phyloP scores from a whole-genome alignment of 2,797 vertebrate species.

The Sphaeramia orbicularis region DNA sequence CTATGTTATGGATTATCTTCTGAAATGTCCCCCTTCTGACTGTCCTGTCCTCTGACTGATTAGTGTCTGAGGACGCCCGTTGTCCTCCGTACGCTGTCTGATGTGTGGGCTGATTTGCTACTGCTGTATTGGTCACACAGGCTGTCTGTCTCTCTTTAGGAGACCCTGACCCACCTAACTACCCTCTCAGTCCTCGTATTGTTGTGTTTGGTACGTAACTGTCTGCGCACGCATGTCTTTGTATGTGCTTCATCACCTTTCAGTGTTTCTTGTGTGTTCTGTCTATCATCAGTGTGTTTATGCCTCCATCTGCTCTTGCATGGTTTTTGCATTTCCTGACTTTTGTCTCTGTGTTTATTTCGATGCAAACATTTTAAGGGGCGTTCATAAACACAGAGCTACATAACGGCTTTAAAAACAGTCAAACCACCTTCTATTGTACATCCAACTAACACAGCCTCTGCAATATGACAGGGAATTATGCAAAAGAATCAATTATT shows the following conservation, averaged over 20 bases:
- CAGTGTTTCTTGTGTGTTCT: background rate
- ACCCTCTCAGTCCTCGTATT: slow-evolving; percentile 88
- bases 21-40: slow-evolving; percentile 10
- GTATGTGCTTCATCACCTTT: slow-evolving; percentile 26
- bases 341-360: background rate
- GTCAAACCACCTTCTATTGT: background rate
- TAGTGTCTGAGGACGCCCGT: slow-evolving; percentile 17
- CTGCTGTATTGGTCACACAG: slow-evolving; percentile 73
- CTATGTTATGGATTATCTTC: slow-evolving; percentile 20
- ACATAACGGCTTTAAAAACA: background rate
- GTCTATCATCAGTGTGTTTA: slow-evolving; percentile 10
- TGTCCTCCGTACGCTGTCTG: slow-evolving; percentile 51
- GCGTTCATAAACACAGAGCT: background rate
- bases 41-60: slow-evolving; percentile 54
- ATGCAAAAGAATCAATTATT: no score
- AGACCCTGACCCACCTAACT: slow-evolving; percentile 81
- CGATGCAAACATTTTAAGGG: slow-evolving; percentile 1
- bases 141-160: slow-evolving; percentile 84
- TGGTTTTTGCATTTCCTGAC: slow-evolving; percentile 22
- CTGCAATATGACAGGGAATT: no score
- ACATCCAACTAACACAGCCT: background rate
- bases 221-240: slow-evolving; percentile 54
- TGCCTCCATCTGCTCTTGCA: slow-evolving; percentile 28
- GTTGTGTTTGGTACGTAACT: slow-evolving; percentile 88
- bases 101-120: slow-evolving; percentile 57